phyloP scores from a whole-genome alignment of 2,888 invertebrate genomes.

The Chrysolina americana region DNA sequence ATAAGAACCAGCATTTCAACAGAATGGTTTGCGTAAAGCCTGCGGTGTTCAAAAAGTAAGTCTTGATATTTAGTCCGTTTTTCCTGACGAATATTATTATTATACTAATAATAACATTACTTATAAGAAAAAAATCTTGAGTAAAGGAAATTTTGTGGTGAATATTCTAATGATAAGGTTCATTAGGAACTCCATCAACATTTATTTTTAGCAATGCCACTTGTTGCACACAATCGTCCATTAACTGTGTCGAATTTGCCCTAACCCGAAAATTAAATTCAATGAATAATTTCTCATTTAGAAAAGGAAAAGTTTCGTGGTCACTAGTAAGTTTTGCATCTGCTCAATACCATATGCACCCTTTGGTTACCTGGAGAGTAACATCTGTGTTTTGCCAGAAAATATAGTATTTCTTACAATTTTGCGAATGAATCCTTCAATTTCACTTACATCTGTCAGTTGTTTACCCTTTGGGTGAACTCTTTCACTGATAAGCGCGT shows the following conservation, averaged over 20 bases:
- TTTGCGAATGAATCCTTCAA: constrained; percentile 57
- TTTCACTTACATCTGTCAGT: constrained; percentile 54
- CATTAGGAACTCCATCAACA: too few species aligned
- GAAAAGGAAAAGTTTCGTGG: constrained; percentile 52
- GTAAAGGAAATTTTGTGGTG: too few species aligned
- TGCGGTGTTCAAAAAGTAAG: too few species aligned
- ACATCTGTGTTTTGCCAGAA: constrained; percentile 62
- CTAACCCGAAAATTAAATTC: constrained; percentile 6
- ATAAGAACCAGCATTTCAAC: too few species aligned
- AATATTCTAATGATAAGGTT: too few species aligned
- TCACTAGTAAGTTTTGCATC: constrained; percentile 53
- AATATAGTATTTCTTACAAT: constrained; percentile 63
- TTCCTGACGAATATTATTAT: too few species aligned
- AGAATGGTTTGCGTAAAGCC: too few species aligned
- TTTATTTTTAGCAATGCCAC: too few species aligned
- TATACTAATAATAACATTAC: too few species aligned
- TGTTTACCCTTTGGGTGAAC: constrained; percentile 57
- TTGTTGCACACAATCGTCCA: background rate
- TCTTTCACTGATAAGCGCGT: constrained; percentile 57
- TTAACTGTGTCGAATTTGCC: constrained; percentile 38
- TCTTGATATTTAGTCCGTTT: too few species aligned
- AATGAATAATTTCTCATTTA: constrained; percentile 36
- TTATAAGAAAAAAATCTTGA: too few species aligned
- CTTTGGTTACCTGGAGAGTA: constrained; percentile 58
- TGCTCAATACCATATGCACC: constrained; percentile 54